A percentile compares a stretch with the other conserved stretches of the same genome.
Evolutionary conservation across 2,888 invertebrate genomes (phyloP).

Genomic region (Dryocosmus kuriphilus): DNA sequence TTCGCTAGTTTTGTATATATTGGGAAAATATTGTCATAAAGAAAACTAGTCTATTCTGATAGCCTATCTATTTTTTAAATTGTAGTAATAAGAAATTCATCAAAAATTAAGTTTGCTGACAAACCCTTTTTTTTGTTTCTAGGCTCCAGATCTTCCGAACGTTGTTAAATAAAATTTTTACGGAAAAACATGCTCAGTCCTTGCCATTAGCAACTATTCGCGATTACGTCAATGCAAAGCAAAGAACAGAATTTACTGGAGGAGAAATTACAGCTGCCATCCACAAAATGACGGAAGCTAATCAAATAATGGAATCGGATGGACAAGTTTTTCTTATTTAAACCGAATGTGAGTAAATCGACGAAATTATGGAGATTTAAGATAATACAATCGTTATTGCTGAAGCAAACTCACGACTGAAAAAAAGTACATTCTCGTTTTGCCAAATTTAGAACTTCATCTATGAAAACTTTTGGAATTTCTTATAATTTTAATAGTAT

Average conservation of each 20-base stretch:
- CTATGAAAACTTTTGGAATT: no score
- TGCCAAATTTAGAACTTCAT: no score
- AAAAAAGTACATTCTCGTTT: no score
- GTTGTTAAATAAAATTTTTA: constrained; percentile 87
- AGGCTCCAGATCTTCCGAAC: constrained; percentile 85
- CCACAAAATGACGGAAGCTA: constrained; percentile 90
- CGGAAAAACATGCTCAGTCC: constrained; percentile 87
- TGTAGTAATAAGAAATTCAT: background rate
- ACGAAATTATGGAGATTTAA: no score
- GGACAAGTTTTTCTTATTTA: constrained; percentile 91
- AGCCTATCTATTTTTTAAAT: constrained; percentile 8
- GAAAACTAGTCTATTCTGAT: no score
- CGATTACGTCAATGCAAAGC: constrained; percentile 83
- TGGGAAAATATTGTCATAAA: no score
- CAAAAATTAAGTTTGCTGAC: background rate
- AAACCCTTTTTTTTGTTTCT: constrained; percentile 48
- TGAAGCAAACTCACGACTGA: no score
- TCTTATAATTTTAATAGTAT: no score
- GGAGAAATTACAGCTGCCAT: constrained; percentile 90
- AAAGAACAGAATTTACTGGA: constrained; percentile 81
- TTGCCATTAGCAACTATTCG: constrained; percentile 84
- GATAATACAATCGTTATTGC: no score
- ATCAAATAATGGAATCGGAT: constrained; percentile 95
- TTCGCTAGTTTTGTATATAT: no score
- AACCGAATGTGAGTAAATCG: background rate